Percentiles rank a stretch among this genome's conserved stretches.
These are phyloP conservation scores for Chelon labrosus DNA, from an alignment of 2,797 vertebrate species.

Conservation along the genomic window DNA sequence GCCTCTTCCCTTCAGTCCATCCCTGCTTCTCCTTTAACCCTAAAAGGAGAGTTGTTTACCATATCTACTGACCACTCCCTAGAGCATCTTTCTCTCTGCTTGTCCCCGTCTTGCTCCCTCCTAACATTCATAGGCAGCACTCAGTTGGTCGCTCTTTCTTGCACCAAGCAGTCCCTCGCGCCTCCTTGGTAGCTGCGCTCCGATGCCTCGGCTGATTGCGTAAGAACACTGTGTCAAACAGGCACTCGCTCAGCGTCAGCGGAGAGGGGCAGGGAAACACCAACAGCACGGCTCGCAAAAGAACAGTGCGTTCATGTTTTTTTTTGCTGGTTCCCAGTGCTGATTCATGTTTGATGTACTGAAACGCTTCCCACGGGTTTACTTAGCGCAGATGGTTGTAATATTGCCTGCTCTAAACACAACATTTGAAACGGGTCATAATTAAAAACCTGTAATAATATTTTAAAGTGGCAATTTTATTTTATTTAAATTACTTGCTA, in stretches of 20 bases:
- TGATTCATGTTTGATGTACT: slow-evolving; percentile 16
- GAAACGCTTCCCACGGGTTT: background rate
- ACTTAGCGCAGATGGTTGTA: background rate
- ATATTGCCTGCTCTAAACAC: too few species aligned
- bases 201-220: slow-evolving; percentile 62
- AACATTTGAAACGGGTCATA: too few species aligned
- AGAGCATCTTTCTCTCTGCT: background rate
- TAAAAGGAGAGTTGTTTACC: slow-evolving; percentile 31
- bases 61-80: background rate
- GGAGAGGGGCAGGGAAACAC: slow-evolving; percentile 42
- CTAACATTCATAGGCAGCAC: slow-evolving; percentile 4
- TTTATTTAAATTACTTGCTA: too few species aligned
- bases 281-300: slow-evolving; percentile 22
- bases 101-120: background rate
- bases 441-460: too few species aligned
- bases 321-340: background rate
- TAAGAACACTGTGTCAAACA: slow-evolving; percentile 62
- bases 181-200: slow-evolving; percentile 49
- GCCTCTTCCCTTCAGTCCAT: too few species aligned
- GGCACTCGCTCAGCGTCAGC: slow-evolving; percentile 41
- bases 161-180: slow-evolving; percentile 32
- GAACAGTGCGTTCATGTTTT: background rate
- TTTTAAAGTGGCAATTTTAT: too few species aligned
- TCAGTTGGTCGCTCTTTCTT: slow-evolving; percentile 17
- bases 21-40: background rate